Evolutionary conservation across 2,888 invertebrate genomes (phyloP), one percentile per base, ranked within the genome.

Genomic region (Drosophila kanekoi): DNA sequence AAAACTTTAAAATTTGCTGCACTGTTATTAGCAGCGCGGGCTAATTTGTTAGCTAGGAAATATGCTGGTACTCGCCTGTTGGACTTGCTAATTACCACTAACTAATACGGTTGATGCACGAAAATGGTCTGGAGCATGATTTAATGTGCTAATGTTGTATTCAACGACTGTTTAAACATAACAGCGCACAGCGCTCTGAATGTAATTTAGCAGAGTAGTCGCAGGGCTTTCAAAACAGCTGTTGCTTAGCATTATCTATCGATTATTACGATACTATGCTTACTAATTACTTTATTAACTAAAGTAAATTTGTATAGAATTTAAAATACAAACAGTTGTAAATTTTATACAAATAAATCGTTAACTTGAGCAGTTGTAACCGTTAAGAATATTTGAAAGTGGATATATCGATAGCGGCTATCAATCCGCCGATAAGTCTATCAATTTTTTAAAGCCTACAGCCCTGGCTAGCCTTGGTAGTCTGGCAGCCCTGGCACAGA

Each of bases 401-500:
- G n/a, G 8, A 8, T 28, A n/a, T 1, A 44, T 23, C 2, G 3
- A n/a, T n/a, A n/a, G 28, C 28, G 28, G 16, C 38, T 40, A 14
- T 9, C 38, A 51, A 28, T 32, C 9, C 14, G 11, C 1, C 32
- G 48, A 53, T 54, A 23, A 2, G 10, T 33, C 23, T 16, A 44
- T 9, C 11, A 23, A 8, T 8, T 35, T 16, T 16, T n/a, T 23
- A n/a, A 1, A 23, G 16, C 0, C 8, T 9, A 13, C 44, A 53
- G 23, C 75, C 64, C 71, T 70, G 51, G 49, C n/a, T 52, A 71
- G 65, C 64, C 61, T 76, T 74, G 72, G 11, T 57, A 65, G 61
- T 58, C 51, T 37, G 28, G 40, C 58, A 76, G 53, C 74, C 77
- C 74, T 74, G 77, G 75, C 45, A 54, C 60, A 63, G 51, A 72